Percentiles rank a stretch among this genome's conserved stretches.
phyloP scores from a whole-genome alignment of 2,797 vertebrate species.

The Graptemys geographica region DNA sequence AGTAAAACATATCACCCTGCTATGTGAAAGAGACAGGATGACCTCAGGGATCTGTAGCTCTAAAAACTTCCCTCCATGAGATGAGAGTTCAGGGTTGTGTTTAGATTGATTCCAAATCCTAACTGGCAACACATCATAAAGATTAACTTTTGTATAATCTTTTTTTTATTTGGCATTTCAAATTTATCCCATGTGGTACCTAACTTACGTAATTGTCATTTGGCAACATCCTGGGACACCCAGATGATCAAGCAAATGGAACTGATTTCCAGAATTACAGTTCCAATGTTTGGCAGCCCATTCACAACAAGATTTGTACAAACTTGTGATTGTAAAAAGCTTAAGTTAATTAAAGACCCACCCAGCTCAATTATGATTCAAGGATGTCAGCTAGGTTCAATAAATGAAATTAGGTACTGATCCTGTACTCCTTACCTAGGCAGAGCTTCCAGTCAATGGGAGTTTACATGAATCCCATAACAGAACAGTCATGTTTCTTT shows the following conservation, averaged over 20 bases:
- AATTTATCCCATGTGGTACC: background rate
- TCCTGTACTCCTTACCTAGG: background rate
- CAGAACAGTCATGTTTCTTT: background rate
- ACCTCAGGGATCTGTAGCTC: background rate
- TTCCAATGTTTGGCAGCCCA: background rate
- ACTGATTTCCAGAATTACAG: background rate
- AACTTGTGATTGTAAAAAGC: background rate
- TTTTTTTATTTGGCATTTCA: background rate
- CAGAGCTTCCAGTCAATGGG: background rate
- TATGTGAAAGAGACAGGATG: background rate
- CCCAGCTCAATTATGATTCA: background rate
- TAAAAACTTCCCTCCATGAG: background rate
- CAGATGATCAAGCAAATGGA: background rate
- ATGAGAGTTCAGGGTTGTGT: background rate
- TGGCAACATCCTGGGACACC: background rate
- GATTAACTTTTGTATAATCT: background rate
- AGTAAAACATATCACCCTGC: background rate
- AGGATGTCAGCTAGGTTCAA: background rate
- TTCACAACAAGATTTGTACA: background rate
- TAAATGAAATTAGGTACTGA: background rate
- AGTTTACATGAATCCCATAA: background rate
- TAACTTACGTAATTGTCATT: background rate
- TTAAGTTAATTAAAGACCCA: constrained; percentile 5
- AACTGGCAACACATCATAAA: fast-evolving
- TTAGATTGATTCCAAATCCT: background rate